A percentile compares a stretch with the other conserved stretches of the same genome.
Conservation (phyloP, 2,888 invertebrate genomes). For the Branchipolynoe longqiensis region DNA sequence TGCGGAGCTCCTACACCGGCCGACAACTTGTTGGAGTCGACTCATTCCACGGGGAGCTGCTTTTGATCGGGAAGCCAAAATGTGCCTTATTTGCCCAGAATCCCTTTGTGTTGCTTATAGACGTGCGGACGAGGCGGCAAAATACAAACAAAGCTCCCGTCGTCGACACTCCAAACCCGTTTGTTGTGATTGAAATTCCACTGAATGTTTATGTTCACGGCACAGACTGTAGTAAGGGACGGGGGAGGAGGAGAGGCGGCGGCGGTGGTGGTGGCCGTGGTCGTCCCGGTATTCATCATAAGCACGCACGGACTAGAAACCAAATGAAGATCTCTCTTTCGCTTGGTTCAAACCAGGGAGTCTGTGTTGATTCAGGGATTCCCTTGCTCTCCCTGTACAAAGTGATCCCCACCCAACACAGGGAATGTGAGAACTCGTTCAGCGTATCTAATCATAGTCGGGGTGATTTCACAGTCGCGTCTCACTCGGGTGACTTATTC, state of each 20-base stretch:
- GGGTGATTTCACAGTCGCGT: background rate
- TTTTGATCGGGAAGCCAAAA: background rate
- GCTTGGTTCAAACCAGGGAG: constrained; percentile 34
- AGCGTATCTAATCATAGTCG: background rate
- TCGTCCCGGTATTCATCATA: background rate
- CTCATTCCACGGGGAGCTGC: constrained; percentile 28
- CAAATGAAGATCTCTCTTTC: constrained; percentile 26
- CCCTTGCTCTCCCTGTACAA: background rate
- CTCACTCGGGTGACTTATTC: background rate
- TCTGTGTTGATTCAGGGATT: constrained; percentile 14
- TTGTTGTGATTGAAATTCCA: constrained; percentile 25
- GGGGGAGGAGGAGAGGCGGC: background rate
- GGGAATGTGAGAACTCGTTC: constrained; percentile 6
- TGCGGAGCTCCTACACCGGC: constrained; percentile 31
- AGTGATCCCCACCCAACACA: background rate
- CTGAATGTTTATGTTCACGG: constrained; percentile 19
- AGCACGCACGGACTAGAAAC: constrained; percentile 30
- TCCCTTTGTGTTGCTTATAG: constrained; percentile 13
- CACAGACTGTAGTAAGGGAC: background rate
- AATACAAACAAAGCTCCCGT: background rate
- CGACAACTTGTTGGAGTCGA: constrained; percentile 43
- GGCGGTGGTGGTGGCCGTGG: too few species aligned
- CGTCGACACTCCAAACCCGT: constrained; percentile 1
- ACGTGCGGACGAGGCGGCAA: background rate
- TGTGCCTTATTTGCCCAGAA: constrained; percentile 38